These are phyloP conservation scores for Tokudaia muenninki DNA, from an alignment of 2,797 vertebrate genomes.

Conservation along the genomic window DNA sequence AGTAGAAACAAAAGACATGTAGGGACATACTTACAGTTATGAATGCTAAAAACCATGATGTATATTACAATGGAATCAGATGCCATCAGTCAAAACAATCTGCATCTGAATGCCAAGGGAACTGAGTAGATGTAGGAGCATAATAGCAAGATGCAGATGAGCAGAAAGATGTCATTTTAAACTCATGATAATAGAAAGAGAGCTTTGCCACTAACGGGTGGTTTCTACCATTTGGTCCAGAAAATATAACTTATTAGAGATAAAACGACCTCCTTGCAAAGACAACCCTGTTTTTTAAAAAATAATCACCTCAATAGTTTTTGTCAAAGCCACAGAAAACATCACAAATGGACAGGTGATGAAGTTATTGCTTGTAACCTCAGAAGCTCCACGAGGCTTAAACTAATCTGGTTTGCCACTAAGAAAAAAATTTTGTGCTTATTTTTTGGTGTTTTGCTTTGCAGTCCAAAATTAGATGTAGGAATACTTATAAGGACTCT, in stretches of 20 bases:
- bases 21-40: neutral
- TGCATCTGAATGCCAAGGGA: neutral
- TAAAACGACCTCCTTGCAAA: conserved; percentile 20
- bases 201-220: neutral
- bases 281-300: neutral
- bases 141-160: neutral
- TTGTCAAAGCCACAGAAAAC: neutral
- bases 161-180: neutral
- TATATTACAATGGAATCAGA: neutral
- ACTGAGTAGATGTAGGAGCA: neutral
- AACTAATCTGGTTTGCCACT: neutral
- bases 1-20: neutral
- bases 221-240: neutral
- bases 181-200: conserved; percentile 22
- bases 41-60: neutral
- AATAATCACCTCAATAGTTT: neutral
- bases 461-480: conserved; percentile 15
- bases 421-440: conserved; percentile 13
- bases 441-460: conserved; percentile 8
- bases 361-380: neutral
- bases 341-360: neutral
- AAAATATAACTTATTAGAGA: conserved; percentile 38
- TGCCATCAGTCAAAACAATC: neutral
- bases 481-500: neutral
- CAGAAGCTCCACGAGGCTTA: neutral